Base-by-base conservation (phyloP, 1,140 invertebrate species). In the Leptonema lineaticorne region DNA sequence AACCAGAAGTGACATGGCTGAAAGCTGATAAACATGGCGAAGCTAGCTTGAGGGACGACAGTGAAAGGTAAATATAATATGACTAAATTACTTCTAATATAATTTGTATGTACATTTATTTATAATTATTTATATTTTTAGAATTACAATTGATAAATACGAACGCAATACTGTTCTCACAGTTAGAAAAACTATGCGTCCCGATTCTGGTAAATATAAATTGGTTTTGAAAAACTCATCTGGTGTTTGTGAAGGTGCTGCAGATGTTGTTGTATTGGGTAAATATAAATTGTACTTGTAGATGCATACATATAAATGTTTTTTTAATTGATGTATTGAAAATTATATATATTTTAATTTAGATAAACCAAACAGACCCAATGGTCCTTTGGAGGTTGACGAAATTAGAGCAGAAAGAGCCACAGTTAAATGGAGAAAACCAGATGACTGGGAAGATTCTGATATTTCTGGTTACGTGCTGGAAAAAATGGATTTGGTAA, bases 391-490 rank as follows among this genome's bases (percentile, higher is more conserved):
- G 24, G 90, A 93, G 75, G 86, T 92, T 0, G 88, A 90, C 72
- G 95, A 98, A 79, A 87, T 98, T 6, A 86, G 94, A 20, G 88
- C 94, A 8, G 90, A 96, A 76, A 94, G 95, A 75, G 89, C 94
- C n/a, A 97, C 90, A 56, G 88, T 99, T 41, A 91, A 92, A 77
- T 99, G 98, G 98, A 87, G 95, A 72, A 90, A 90, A 79, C 97
- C 98, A 2, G 89, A 92, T 71, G 97, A 99, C 77, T 90, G 92
- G 79, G 94, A 97, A 69, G 97, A 97, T 58, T 90, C 89, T 26
- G 92, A 94, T 48, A 90, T 98, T 67, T 94, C 93, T 63, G 95
- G 97, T 41, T 99, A 99, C 79, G 89, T 97, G 0, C 84, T 99
- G 24, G 97, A 99, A 80, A 99, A 99, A 77, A 95, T 97, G 91